These are phyloP conservation scores for Dysmachus trigonus DNA, from an alignment of 2,888 invertebrate species.

Conservation along the genomic window DNA sequence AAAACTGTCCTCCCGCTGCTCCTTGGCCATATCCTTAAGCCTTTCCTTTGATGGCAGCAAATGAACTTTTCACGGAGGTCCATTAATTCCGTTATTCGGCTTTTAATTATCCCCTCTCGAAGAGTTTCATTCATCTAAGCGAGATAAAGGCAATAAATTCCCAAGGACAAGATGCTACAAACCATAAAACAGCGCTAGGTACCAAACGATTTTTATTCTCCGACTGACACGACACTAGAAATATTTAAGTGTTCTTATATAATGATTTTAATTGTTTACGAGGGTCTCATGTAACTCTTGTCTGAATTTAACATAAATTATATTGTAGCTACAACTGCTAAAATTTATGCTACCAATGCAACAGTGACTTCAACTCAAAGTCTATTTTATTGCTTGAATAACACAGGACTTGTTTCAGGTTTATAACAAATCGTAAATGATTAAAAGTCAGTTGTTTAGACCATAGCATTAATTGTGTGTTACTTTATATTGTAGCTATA, in stretches of 20 bases:
- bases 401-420: too few relatives aligned
- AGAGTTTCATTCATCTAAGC: conserved; percentile 18
- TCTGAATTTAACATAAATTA: background rate
- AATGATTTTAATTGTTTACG: background rate
- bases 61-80: conserved; percentile 43
- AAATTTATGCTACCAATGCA: background rate
- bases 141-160: conserved; percentile 32
- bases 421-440: too few relatives aligned
- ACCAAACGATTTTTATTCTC: background rate
- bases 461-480: too few relatives aligned
- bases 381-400: too few relatives aligned
- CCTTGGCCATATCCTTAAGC: conserved; percentile 4
- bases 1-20: conserved; percentile 19
- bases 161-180: background rate
- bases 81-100: conserved; percentile 40
- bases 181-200: background rate
- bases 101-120: conserved; percentile 42
- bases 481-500: too few relatives aligned
- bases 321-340: too few relatives aligned
- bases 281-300: background rate
- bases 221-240: background rate
- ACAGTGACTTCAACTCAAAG: background rate
- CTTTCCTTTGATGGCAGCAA: conserved; percentile 20
- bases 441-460: too few relatives aligned
- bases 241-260: background rate